phyloP scores from a whole-genome alignment of 2,797 vertebrate species.

The Scleropages formosus region DNA sequence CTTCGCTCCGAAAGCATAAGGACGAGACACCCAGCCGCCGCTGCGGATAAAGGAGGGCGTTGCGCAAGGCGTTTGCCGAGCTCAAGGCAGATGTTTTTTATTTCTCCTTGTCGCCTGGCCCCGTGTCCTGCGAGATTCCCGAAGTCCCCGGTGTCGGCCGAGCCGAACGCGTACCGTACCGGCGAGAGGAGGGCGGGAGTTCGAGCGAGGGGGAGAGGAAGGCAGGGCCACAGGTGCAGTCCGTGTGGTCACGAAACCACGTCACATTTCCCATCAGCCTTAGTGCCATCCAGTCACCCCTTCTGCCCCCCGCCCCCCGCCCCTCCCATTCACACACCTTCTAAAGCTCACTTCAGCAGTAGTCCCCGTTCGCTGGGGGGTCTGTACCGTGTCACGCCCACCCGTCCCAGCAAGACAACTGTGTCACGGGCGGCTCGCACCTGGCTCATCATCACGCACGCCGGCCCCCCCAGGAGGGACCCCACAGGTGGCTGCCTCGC shows the following conservation, averaged over 20 bases:
- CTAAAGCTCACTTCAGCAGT: constrained; percentile 37
- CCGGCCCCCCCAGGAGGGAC: background rate
- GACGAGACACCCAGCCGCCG: constrained; percentile 64
- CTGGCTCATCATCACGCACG: too few relatives aligned
- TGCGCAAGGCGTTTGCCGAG: constrained; percentile 53
- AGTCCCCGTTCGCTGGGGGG: too few relatives aligned
- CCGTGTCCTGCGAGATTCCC: constrained; percentile 55
- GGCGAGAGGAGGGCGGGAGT: constrained; percentile 54
- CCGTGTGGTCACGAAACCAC: too few relatives aligned
- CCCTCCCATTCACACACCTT: too few relatives aligned
- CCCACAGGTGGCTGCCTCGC: background rate
- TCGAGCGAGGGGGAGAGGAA: constrained; percentile 39
- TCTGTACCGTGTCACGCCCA: background rate
- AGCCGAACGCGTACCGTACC: constrained; percentile 68
- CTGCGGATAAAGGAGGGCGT: constrained; percentile 62
- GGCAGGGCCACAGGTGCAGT: too few relatives aligned
- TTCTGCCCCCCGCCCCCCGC: constrained; percentile 44
- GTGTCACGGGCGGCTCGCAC: background rate
- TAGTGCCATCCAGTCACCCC: constrained; percentile 52
- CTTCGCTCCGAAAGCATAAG: constrained; percentile 54
- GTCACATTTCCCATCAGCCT: too few relatives aligned
- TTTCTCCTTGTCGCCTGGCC: constrained; percentile 21
- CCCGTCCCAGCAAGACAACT: too few relatives aligned
- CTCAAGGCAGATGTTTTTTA: constrained; percentile 47
- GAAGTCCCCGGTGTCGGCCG: constrained; percentile 68